Base-by-base conservation (phyloP, 2,113 vertebrate species). In the Natator depressus region DNA sequence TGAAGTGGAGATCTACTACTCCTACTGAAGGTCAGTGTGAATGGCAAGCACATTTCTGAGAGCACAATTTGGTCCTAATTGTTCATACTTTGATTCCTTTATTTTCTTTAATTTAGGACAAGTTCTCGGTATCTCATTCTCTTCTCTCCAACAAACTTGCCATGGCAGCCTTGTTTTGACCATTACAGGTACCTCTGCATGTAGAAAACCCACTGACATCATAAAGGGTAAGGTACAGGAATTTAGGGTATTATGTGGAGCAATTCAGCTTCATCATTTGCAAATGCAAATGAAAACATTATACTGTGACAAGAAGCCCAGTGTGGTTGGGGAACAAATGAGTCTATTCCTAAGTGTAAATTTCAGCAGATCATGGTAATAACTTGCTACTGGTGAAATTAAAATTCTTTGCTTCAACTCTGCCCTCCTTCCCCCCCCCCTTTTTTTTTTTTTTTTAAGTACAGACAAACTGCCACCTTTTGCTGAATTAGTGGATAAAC, bases 321-420 rank as follows among this genome's bases (percentile, higher is more conserved):
- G 49, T 27, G 65, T 65, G 19, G 31, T 49, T 82, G 29, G 35
- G 55, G 72, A 81, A 31, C 20, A 19, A 42, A 9, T 80, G n/a
- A n/a, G 38, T 50, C 9, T 19, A 59, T 84, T 82, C 72, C 86
- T 88, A 89, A 94, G 93, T 72, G 59, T 38, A 96, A 96, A 92
- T 91, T 88, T 50, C n/a, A 84, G 19, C 9, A 94, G 54, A 90
- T 88, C 25, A 82, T 49, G 25, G 10, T 90, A 89, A 50, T 78
- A 94, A 89, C 50, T 92, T 22, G 25, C 22, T 93, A 80, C 10
- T 72, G 24, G 16, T 79, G 31, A 83, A 2, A 65, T 92, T 94
- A 95, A 93, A 94, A 85, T 93, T 81, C 84, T 59, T 57, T 92
- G 12, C 25, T 88, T 79, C 88, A 93, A 96, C 88, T 10, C 10